phyloP scores from a whole-genome alignment of 2,113 vertebrate genomes.

The rabbit (Oryctolagus cuniculus) region DNA sequence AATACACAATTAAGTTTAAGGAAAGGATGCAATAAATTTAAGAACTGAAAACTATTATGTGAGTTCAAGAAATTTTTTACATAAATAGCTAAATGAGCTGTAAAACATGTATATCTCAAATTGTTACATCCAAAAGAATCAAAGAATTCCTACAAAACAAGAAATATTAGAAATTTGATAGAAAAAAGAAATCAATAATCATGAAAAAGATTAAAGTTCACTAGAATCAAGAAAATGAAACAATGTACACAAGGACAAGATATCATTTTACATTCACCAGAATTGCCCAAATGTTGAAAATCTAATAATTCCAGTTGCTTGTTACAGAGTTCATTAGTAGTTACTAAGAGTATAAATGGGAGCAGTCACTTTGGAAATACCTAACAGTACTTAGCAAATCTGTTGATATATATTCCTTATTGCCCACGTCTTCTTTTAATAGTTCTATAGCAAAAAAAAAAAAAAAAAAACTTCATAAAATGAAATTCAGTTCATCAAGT shows the following conservation, averaged over 20 bases:
- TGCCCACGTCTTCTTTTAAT: background rate
- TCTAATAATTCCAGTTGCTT: background rate
- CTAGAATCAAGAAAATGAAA: background rate
- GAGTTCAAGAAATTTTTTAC: background rate
- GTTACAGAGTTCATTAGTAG: background rate
- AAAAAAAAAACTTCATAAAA: background rate
- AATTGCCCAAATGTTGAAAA: background rate
- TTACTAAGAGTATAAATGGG: background rate
- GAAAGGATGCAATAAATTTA: background rate
- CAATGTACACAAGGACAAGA: background rate
- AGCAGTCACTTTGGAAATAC: background rate
- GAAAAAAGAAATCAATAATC: background rate
- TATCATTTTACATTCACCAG: background rate
- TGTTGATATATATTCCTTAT: background rate
- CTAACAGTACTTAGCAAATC: background rate
- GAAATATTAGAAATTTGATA: background rate
- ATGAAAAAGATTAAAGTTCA: background rate
- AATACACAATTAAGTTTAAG: background rate
- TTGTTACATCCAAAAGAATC: background rate
- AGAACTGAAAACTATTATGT: background rate
- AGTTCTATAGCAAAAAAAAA: background rate
- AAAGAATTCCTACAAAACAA: background rate
- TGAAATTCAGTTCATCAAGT: background rate
- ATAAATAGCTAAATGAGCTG: slow-evolving; percentile 5
- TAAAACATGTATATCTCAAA: background rate